These are phyloP conservation scores for Grallaria varia DNA, from an alignment of 2,113 vertebrate genomes.

Conservation along the genomic window DNA sequence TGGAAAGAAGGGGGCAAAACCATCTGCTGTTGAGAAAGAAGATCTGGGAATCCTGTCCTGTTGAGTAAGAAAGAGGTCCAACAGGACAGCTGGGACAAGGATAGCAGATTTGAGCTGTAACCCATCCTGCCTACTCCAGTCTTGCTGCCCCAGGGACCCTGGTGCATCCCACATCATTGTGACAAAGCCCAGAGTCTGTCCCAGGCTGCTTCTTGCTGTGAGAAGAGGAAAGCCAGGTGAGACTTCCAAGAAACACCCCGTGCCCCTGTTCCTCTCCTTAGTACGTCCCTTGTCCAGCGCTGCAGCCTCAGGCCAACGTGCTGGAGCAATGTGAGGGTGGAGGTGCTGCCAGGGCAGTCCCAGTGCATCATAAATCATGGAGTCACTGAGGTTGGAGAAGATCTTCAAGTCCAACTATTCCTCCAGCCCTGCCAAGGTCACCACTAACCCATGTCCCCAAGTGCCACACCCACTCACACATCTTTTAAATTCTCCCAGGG, in stretches of 20 bases:
- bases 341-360: not conserved
- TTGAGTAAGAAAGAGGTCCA: not conserved
- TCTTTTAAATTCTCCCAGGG: not conserved
- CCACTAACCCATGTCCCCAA: not conserved
- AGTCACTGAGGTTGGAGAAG: not conserved
- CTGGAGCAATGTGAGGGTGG: rapidly evolving
- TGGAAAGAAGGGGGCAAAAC: not conserved
- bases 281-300: not conserved
- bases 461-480: not conserved
- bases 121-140: not conserved
- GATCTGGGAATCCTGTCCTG: not conserved
- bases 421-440: not conserved
- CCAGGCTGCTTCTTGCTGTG: not conserved
- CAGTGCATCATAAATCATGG: not conserved
- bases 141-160: not conserved
- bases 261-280: not conserved
- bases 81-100: not conserved
- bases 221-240: not conserved
- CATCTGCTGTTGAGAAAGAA: not conserved
- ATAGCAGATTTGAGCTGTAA: not conserved
- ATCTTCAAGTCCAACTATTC: not conserved
- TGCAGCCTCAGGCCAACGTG: not conserved
- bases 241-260: not conserved
- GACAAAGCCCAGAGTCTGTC: not conserved
- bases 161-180: rapidly evolving